A percentile compares a stretch with the other conserved stretches of the same genome.
Evolutionary conservation across 2,113 vertebrate species (phyloP).

Genomic region (Nothocercus julius): DNA sequence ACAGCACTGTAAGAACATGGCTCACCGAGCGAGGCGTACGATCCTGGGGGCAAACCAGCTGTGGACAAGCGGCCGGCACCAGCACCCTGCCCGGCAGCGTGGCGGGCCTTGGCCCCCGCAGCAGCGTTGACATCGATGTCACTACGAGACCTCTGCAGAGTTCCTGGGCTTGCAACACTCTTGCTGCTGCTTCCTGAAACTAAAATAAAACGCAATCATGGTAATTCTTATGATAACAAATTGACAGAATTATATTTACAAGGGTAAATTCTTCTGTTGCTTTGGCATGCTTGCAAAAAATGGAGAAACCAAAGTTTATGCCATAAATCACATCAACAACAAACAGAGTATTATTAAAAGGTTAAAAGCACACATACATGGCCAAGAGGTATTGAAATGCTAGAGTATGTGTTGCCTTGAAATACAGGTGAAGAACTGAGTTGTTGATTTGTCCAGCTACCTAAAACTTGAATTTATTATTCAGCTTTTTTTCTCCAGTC

Average conservation of each 20-base stretch:
- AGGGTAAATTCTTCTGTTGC: background rate
- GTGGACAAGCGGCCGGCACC: slow-evolving; percentile 79
- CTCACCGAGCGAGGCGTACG: slow-evolving; percentile 93
- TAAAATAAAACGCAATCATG: slow-evolving; percentile 30
- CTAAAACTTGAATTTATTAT: background rate
- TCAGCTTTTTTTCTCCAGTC: background rate
- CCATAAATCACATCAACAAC: background rate
- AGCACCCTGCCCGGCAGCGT: slow-evolving; percentile 78
- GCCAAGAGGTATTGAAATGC: background rate
- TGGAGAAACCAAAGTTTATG: rapidly evolving
- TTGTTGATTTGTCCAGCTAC: background rate
- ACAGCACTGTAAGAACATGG: background rate
- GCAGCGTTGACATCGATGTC: slow-evolving; percentile 96
- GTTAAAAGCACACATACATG: background rate
- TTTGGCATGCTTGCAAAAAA: rapidly evolving
- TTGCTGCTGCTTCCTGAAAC: slow-evolving; percentile 83
- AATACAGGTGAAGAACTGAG: background rate
- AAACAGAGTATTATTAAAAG: background rate
- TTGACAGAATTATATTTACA: background rate
- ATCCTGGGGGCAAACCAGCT: slow-evolving; percentile 84
- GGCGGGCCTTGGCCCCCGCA: slow-evolving; percentile 88
- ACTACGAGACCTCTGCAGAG: slow-evolving; percentile 93
- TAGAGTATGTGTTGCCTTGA: background rate
- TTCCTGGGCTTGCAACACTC: slow-evolving; percentile 78
- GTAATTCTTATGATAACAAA: background rate